Evolutionary conservation across 2,113 vertebrate species (phyloP).

Genomic region (Sapajus apella): DNA sequence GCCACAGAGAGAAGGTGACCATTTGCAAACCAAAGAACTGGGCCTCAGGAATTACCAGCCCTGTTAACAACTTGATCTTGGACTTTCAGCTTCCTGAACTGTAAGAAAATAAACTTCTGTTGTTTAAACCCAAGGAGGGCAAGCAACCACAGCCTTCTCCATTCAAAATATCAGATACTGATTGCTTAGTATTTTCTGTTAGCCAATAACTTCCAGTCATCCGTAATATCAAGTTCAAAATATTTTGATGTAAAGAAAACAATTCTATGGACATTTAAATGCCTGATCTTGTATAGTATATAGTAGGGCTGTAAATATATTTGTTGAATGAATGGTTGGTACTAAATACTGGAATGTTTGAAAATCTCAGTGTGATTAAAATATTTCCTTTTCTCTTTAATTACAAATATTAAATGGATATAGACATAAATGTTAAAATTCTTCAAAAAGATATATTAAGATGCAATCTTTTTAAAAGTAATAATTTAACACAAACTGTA

Average conservation of each 20-base stretch:
- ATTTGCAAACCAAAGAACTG: neutral
- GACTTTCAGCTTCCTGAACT: neutral
- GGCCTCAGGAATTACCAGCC: neutral
- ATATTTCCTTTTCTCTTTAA: neutral
- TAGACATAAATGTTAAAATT: neutral
- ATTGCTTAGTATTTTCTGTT: neutral
- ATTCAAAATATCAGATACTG: neutral
- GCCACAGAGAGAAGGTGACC: neutral
- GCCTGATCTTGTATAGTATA: neutral
- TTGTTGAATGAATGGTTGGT: neutral
- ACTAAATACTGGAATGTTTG: neutral
- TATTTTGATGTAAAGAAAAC: neutral
- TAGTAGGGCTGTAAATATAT: neutral
- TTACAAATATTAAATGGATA: neutral
- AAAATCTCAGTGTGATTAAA: neutral
- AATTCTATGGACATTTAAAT: neutral
- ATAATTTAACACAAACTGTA: neutral
- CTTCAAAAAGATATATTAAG: constrained; percentile 9
- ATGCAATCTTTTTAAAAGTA: neutral
- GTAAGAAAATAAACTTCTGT: neutral
- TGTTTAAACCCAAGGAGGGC: neutral
- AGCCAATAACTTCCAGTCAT: neutral
- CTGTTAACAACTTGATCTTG: neutral
- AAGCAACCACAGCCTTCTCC: neutral
- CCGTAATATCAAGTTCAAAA: neutral